phyloP scores from a whole-genome alignment of 2,888 invertebrate species.

The Anticlea derivata region DNA sequence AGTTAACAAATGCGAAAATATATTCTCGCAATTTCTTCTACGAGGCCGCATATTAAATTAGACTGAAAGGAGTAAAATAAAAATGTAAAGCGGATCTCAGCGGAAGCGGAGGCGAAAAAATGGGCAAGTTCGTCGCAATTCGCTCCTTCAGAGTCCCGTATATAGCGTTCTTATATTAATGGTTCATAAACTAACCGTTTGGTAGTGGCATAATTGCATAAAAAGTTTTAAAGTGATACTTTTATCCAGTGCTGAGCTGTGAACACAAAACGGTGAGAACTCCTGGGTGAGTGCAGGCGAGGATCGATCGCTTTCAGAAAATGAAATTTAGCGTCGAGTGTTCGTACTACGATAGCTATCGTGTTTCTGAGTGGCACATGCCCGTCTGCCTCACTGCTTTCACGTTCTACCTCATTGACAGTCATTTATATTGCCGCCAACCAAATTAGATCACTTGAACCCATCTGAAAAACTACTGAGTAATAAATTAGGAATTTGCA shows the following conservation, averaged over 20 bases:
- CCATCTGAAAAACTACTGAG: not conserved
- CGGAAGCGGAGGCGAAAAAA: constrained; percentile 58
- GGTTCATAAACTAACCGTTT: constrained; percentile 32
- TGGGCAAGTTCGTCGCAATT: constrained; percentile 41
- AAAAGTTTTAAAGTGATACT: constrained; percentile 8
- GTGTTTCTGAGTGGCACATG: constrained; percentile 33
- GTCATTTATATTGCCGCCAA: not conserved
- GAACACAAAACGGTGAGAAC: constrained; percentile 36
- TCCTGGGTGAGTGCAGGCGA: constrained; percentile 50
- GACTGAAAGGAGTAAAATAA: constrained; percentile 73
- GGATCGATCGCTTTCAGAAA: constrained; percentile 53
- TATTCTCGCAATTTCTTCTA: constrained; percentile 68
- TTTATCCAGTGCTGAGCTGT: constrained; percentile 9
- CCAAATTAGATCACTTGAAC: constrained; percentile 4
- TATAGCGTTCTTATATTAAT: constrained; percentile 37
- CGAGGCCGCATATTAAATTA: constrained; percentile 75
- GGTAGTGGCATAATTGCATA: not conserved
- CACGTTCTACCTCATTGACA: constrained; percentile 10
- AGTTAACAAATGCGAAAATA: constrained; percentile 70
- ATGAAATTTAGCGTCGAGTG: constrained; percentile 60
- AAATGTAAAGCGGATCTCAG: constrained; percentile 68
- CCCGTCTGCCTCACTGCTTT: constrained; percentile 19
- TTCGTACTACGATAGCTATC: constrained; percentile 30
- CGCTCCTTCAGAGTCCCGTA: constrained; percentile 36
- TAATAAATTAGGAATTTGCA: not conserved